These are phyloP conservation scores for Lipophrys pholis DNA, from an alignment of 2,113 vertebrate genomes.

Conservation along the genomic window DNA sequence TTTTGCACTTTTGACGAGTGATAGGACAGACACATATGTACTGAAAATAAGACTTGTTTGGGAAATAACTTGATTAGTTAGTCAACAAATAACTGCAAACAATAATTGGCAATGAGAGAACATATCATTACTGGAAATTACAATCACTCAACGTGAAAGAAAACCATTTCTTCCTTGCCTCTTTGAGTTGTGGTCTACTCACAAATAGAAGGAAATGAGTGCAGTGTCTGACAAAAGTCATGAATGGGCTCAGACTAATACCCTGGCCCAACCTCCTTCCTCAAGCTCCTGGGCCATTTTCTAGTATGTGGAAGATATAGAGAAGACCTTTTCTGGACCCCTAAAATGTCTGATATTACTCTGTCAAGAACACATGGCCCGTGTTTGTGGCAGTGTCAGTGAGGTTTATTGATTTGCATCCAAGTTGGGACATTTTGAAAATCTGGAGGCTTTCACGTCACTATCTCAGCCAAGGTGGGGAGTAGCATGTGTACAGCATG, in stretches of 20 bases:
- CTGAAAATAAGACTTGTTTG: no score
- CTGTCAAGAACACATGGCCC: constrained; percentile 26
- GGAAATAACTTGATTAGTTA: not conserved
- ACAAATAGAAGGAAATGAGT: not conserved
- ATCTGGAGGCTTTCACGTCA: constrained; percentile 27
- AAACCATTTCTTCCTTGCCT: not conserved
- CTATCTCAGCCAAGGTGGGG: constrained; percentile 8
- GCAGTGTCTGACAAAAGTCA: not conserved
- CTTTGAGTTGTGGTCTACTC: not conserved
- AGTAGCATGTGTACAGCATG: constrained; percentile 14
- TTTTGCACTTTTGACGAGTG: no score
- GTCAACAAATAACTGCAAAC: not conserved
- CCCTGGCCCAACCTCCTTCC: not conserved
- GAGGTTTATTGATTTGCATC: constrained; percentile 50
- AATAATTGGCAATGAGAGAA: not conserved
- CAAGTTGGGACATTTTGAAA: constrained; percentile 41
- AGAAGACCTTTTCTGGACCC: constrained; percentile 29
- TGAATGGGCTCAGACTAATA: not conserved
- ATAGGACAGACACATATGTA: no score
- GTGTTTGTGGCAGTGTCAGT: constrained; percentile 30
- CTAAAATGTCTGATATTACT: constrained; percentile 24
- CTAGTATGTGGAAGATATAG: constrained; percentile 9
- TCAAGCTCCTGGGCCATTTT: not conserved
- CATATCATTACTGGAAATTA: constrained; percentile 15
- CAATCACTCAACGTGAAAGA: not conserved